phyloP scores from a whole-genome alignment of 1,140 invertebrate genomes.

The Achatina immaculata region DNA sequence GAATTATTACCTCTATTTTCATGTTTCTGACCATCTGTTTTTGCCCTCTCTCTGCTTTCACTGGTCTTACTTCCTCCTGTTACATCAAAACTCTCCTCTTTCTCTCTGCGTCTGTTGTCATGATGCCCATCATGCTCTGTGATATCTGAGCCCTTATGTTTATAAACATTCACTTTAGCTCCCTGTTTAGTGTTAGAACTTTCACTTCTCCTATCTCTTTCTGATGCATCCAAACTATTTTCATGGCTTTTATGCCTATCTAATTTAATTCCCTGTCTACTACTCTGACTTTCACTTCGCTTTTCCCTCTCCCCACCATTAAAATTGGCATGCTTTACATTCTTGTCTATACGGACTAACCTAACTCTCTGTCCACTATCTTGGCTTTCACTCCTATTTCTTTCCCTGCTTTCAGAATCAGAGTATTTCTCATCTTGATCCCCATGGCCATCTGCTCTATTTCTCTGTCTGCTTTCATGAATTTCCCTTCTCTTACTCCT shows the following conservation, averaged over 20 bases:
- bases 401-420: background rate
- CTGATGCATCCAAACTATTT: background rate
- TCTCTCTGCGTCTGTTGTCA: background rate
- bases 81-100: background rate
- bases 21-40: background rate
- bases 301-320: too few relatives aligned
- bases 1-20: background rate
- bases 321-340: background rate
- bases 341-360: background rate
- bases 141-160: background rate
- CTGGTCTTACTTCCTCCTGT: background rate
- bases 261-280: background rate
- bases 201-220: background rate
- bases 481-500: background rate
- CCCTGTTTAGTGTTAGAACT: background rate
- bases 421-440: background rate
- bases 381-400: background rate
- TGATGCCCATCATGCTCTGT: background rate
- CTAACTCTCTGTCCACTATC: background rate
- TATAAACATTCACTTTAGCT: too few relatives aligned
- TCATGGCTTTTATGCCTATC: background rate
- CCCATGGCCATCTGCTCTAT: too few relatives aligned
- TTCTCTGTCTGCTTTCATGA: background rate
- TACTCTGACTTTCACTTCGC: background rate
- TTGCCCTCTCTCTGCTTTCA: background rate